Conservation (phyloP, 2,113 vertebrate species). For the Hemicordylus capensis region DNA sequence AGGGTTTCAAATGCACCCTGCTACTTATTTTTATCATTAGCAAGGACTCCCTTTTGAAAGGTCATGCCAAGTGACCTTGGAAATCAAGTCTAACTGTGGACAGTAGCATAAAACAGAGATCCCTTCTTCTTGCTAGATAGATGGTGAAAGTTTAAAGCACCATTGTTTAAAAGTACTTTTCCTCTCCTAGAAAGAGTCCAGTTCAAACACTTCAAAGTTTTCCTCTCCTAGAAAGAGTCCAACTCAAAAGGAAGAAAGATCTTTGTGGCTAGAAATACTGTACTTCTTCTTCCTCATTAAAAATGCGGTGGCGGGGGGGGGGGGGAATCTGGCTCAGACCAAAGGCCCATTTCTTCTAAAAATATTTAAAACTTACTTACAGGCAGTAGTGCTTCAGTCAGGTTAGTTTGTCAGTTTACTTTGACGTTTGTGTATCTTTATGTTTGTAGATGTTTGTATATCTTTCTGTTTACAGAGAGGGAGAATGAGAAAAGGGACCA, state of each 20-base stretch:
- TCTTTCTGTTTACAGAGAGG: conserved; percentile 29
- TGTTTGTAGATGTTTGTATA: conserved; percentile 10
- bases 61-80: conserved; percentile 24
- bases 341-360: conserved; percentile 34
- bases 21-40: conserved; percentile 21
- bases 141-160: conserved; percentile 38
- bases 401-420: conserved; percentile 50
- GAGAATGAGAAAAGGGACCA: neutral
- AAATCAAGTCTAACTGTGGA: conserved; percentile 43
- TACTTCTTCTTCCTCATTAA: conserved; percentile 49
- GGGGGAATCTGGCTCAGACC: neutral
- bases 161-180: conserved; percentile 28
- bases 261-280: conserved; percentile 22
- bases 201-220: neutral
- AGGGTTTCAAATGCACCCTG: neutral
- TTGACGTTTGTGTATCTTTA: conserved; percentile 35
- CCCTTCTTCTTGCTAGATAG: conserved; percentile 40
- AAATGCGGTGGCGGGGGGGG: conserved; percentile 29
- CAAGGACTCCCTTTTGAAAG: conserved; percentile 25
- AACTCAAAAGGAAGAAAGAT: neutral
- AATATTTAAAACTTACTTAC: conserved; percentile 39
- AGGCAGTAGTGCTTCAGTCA: conserved; percentile 35
- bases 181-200: neutral
- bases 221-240: neutral
- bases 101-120: conserved; percentile 29